Conservation (phyloP, 2,797 vertebrate species). For the Chanos chanos region DNA sequence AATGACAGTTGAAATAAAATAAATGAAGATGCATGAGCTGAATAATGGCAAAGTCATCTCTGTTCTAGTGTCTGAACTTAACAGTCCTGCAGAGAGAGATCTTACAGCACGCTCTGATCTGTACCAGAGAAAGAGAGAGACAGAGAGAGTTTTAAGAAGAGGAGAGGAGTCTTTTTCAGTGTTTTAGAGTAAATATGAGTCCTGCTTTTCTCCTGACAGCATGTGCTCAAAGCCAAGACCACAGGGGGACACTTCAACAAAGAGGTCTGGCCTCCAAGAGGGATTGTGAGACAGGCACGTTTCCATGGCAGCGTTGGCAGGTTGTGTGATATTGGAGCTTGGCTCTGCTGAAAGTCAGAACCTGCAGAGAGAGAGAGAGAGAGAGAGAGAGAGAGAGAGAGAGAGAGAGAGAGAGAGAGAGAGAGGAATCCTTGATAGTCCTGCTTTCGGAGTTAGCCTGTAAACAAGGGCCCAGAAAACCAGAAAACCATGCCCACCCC, state of each 20-base stretch:
- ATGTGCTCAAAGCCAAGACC: slow-evolving; percentile 22
- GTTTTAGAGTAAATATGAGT: slow-evolving; percentile 36
- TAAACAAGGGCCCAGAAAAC: too few species aligned
- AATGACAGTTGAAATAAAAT: too few species aligned
- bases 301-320: slow-evolving; percentile 56
- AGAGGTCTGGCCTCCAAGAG: slow-evolving; percentile 26
- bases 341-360: slow-evolving; percentile 37
- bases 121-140: too few species aligned
- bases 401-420: background rate
- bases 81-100: background rate
- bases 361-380: slow-evolving; percentile 17
- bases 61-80: too few species aligned
- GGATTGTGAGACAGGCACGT: slow-evolving; percentile 40
- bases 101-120: too few species aligned
- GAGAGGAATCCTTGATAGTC: too few species aligned
- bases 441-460: too few species aligned
- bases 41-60: too few species aligned
- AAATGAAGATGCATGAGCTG: too few species aligned
- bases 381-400: slow-evolving; percentile 6
- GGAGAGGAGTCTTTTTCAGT: background rate
- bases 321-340: slow-evolving; percentile 50
- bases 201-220: slow-evolving; percentile 11
- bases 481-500: too few species aligned
- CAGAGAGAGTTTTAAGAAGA: too few species aligned
- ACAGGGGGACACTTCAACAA: slow-evolving; percentile 27